Evolutionary conservation across 2,797 vertebrate species (phyloP).

Genomic region (Rhincodon typus): DNA sequence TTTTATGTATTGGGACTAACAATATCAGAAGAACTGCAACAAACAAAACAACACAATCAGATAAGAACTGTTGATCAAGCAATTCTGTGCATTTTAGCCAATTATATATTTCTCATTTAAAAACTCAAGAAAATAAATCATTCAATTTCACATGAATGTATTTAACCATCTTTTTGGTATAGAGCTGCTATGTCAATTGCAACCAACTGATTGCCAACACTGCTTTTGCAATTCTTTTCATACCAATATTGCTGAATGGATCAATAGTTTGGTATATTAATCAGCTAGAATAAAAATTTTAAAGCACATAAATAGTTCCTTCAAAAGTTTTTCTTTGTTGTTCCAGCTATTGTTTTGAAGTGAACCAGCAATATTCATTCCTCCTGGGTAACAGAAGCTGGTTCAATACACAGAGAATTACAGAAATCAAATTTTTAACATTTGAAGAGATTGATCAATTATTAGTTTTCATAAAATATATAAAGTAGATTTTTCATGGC

Average conservation of each 20-base stretch:
- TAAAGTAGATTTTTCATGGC: not conserved
- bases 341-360: too few species aligned
- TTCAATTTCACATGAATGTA: not conserved
- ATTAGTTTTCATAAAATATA: not conserved
- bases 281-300: not conserved
- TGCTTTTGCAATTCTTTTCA: not conserved
- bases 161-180: constrained; percentile 1
- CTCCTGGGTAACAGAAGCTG: too few species aligned
- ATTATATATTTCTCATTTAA: not conserved
- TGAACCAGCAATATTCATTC: not conserved
- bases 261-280: not conserved
- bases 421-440: not conserved
- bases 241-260: not conserved
- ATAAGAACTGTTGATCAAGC: not conserved
- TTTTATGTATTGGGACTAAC: not conserved
- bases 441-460: not conserved
- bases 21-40: not conserved
- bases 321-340: not conserved
- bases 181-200: not conserved
- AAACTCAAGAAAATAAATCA: constrained; percentile 5
- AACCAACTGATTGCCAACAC: not conserved
- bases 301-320: not conserved
- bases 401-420: not conserved
- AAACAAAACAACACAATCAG: not conserved
- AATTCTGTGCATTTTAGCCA: not conserved